phyloP scores from a whole-genome alignment of 1,140 invertebrate genomes.

The Oedothorax gibbosus region DNA sequence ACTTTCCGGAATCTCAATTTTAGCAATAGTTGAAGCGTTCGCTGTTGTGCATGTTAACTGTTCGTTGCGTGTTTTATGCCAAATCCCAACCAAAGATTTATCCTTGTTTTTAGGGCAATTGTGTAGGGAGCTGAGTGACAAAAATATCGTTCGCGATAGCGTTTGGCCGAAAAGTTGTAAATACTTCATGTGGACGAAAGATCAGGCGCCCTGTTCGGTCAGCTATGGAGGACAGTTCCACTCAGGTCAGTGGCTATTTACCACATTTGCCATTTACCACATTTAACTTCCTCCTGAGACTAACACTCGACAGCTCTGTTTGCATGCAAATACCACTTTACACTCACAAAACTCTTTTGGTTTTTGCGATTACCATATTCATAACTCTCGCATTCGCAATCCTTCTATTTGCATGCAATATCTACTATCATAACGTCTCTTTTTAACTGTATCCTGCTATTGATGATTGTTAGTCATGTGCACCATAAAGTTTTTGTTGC shows the following conservation, averaged over 20 bases:
- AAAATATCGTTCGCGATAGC: slow-evolving; percentile 59
- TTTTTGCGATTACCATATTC: no score
- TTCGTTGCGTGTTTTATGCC: neutral
- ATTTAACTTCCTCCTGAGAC: slow-evolving; percentile 28
- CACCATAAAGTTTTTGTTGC: no score
- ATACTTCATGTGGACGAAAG: slow-evolving; percentile 60
- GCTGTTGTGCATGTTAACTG: no score
- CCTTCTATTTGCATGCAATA: no score
- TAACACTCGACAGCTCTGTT: slow-evolving; percentile 12
- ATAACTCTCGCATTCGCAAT: no score
- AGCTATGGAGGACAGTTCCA: slow-evolving; percentile 56
- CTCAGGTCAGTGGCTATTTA: slow-evolving; percentile 52
- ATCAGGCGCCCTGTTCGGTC: slow-evolving; percentile 55
- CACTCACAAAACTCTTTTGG: no score
- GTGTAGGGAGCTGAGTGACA: slow-evolving; percentile 59
- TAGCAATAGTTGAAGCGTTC: no score
- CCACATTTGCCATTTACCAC: slow-evolving; percentile 50
- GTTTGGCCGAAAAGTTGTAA: slow-evolving; percentile 60
- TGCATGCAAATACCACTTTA: no score
- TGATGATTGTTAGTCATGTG: no score
- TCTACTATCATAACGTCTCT: no score
- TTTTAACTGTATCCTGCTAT: no score
- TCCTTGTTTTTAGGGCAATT: slow-evolving; percentile 58
- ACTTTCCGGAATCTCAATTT: no score
- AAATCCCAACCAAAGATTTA: slow-evolving; percentile 34